Percentiles rank a stretch among this genome's conserved stretches.
phyloP scores from a whole-genome alignment of 2,113 vertebrate species.

The Chaenocephalus aceratus region DNA sequence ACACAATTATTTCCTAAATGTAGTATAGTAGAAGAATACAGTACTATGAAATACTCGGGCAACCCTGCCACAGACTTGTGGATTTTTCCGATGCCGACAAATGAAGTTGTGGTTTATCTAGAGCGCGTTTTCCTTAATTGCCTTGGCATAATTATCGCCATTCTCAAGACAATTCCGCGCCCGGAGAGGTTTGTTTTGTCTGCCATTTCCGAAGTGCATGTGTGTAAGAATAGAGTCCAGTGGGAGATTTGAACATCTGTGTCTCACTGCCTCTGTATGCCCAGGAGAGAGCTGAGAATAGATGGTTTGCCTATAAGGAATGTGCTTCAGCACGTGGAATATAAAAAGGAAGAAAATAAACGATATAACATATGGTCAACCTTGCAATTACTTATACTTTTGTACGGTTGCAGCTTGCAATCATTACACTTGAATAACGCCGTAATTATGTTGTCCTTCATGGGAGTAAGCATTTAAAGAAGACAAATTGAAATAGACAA shows the following conservation, averaged over 20 bases:
- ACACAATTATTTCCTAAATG: no score
- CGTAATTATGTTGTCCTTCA: slow-evolving; percentile 14
- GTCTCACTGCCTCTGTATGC: slow-evolving; percentile 47
- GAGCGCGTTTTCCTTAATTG: slow-evolving; percentile 65
- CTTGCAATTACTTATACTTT: slow-evolving; percentile 43
- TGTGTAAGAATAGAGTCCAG: slow-evolving; percentile 65
- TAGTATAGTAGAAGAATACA: no score
- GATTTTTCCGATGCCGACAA: slow-evolving; percentile 35
- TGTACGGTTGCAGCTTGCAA: slow-evolving; percentile 11
- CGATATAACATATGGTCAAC: slow-evolving; percentile 51
- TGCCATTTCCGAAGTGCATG: slow-evolving; percentile 48
- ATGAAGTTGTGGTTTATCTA: slow-evolving; percentile 48
- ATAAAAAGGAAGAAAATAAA: slow-evolving; percentile 17
- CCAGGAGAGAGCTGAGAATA: slow-evolving; percentile 70
- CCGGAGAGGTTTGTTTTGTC: slow-evolving; percentile 25
- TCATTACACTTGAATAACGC: slow-evolving; percentile 37
- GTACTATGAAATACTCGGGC: no score
- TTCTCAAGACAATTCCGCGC: slow-evolving; percentile 48
- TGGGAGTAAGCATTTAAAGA: slow-evolving; percentile 16
- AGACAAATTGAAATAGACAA: neutral
- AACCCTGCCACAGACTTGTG: neutral
- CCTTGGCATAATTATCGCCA: slow-evolving; percentile 50
- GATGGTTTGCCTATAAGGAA: slow-evolving; percentile 56
- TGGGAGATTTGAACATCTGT: slow-evolving; percentile 75
- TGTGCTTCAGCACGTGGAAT: slow-evolving; percentile 49